Percentiles rank a stretch among this genome's conserved stretches.
These are phyloP conservation scores for Melanostoma mellinum DNA, from an alignment of 2,888 invertebrate species.

Conservation along the genomic window DNA sequence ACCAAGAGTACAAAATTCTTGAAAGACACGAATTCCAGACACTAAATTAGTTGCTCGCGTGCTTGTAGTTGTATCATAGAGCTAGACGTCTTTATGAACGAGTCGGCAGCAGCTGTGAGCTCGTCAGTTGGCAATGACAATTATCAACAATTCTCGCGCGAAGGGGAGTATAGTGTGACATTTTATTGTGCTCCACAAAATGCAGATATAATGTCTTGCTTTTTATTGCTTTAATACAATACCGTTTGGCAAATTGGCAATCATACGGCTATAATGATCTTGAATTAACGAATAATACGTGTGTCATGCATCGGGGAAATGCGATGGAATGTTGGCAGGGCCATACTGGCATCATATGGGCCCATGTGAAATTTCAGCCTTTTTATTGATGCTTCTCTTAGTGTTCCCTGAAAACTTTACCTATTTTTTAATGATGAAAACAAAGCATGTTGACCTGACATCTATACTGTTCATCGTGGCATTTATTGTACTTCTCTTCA, in stretches of 20 bases:
- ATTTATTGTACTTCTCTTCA: too few species aligned
- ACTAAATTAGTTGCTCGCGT: slow-evolving; percentile 49
- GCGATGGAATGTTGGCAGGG: background rate
- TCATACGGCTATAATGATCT: slow-evolving; percentile 36
- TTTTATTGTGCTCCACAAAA: slow-evolving; percentile 14
- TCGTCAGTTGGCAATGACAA: slow-evolving; percentile 16
- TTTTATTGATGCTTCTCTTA: too few species aligned
- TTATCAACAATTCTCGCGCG: slow-evolving; percentile 50
- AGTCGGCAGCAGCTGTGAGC: background rate
- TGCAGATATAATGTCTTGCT: slow-evolving; percentile 15
- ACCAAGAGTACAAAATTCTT: slow-evolving; percentile 1
- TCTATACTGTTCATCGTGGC: too few species aligned
- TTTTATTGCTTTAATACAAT: slow-evolving; percentile 19
- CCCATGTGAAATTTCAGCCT: too few species aligned
- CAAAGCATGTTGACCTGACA: too few species aligned
- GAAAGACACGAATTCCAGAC: slow-evolving; percentile 47
- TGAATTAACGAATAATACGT: slow-evolving; percentile 39
- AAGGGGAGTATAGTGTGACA: slow-evolving; percentile 26
- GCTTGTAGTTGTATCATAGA: slow-evolving; percentile 19
- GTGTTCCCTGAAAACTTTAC: too few species aligned
- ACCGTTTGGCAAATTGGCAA: slow-evolving; percentile 31
- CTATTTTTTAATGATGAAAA: too few species aligned
- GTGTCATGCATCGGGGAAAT: background rate
- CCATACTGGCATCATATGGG: too few species aligned
- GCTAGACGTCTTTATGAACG: slow-evolving; percentile 19